These are phyloP conservation scores for Drosophila sordidula DNA, from an alignment of 2,888 invertebrate species.

Conservation along the genomic window DNA sequence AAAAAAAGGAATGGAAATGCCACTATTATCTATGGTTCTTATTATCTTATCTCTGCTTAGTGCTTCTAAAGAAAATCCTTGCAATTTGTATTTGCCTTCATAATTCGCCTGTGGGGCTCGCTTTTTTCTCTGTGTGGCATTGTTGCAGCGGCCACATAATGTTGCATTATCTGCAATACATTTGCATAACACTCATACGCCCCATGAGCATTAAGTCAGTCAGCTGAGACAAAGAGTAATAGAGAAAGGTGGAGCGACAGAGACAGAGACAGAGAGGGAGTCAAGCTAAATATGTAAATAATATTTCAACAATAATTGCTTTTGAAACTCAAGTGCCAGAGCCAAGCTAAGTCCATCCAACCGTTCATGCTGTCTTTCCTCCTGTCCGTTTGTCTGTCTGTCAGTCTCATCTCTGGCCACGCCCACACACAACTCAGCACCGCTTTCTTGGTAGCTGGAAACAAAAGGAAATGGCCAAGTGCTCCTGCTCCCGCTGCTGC, in stretches of 20 bases:
- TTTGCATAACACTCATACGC: conserved; percentile 72
- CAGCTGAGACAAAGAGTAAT: conserved; percentile 6
- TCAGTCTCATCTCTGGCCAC: conserved; percentile 2
- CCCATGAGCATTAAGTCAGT: conserved; percentile 53
- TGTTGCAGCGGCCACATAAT: conserved; percentile 48
- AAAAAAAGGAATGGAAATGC: conserved; percentile 10
- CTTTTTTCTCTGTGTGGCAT: conserved; percentile 2
- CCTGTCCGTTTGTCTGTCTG: neutral
- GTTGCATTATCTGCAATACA: conserved; percentile 64
- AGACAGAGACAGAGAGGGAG: neutral
- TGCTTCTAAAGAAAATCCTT: conserved; percentile 5
- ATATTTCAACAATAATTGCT: conserved; percentile 75
- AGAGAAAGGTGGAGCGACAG: neutral
- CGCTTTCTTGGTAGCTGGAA: conserved; percentile 50
- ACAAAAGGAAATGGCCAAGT: conserved; percentile 33
- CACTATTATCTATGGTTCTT: conserved; percentile 1
- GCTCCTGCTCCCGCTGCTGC: conserved; percentile 43
- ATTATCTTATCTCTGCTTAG: conserved; percentile 7
- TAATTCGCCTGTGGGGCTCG: conserved; percentile 12
- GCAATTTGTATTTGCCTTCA: conserved; percentile 13
- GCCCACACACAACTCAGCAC: conserved; percentile 1
- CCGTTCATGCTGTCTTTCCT: conserved; percentile 11
- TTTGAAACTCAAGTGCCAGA: conserved; percentile 64
- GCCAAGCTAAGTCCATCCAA: conserved; percentile 36
- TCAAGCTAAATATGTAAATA: conserved; percentile 64